A percentile compares a stretch with the other conserved stretches of the same genome.
These are phyloP conservation scores for Hypotaenidia okinawae DNA, from an alignment of 2,797 vertebrate species.

Conservation along the genomic window DNA sequence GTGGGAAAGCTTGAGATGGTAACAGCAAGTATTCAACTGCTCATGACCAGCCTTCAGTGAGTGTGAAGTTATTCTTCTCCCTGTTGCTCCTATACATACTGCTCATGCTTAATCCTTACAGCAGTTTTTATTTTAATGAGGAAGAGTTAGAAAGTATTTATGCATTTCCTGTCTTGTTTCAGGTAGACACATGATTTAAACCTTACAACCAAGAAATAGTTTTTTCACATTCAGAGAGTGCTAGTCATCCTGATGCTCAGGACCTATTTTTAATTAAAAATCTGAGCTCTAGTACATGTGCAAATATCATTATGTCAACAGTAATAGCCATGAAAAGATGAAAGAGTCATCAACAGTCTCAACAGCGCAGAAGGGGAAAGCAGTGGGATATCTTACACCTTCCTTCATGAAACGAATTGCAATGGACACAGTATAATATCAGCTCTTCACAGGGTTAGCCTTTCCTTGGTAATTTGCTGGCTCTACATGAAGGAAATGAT, in stretches of 20 bases:
- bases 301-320: background rate
- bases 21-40: background rate
- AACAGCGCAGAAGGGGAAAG: background rate
- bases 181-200: background rate
- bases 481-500: background rate
- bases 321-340: background rate
- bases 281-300: background rate
- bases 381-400: background rate
- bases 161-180: background rate
- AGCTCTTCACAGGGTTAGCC: background rate
- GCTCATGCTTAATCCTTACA: background rate
- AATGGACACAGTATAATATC: background rate
- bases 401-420: background rate
- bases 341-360: background rate
- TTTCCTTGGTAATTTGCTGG: background rate
- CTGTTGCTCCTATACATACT: background rate
- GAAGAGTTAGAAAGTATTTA: background rate
- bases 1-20: background rate
- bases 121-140: background rate
- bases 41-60: background rate
- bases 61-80: background rate
- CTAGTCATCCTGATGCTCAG: background rate
- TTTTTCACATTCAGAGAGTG: background rate
- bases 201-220: background rate
- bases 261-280: slow-evolving; percentile 40